Percentiles rank a stretch among this genome's conserved stretches.
These are phyloP conservation scores for Siniperca knerii DNA, from an alignment of 2,113 vertebrate genomes.

Conservation along the genomic window DNA sequence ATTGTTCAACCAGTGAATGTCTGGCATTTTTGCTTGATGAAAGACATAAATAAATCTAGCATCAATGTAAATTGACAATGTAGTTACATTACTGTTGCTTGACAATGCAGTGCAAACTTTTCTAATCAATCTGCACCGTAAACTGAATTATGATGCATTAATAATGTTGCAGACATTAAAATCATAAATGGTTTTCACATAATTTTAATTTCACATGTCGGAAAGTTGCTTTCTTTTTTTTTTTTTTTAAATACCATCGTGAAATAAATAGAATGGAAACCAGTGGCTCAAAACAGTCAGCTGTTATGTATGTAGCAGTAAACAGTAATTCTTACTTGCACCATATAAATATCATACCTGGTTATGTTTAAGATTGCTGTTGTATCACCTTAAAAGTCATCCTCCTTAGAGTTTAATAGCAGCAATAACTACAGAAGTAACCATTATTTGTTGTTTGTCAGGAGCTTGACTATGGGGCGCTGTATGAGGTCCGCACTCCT, in stretches of 20 bases:
- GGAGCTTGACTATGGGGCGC: constrained; percentile 90
- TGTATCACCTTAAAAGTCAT: too few relatives aligned
- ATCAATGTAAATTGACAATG: background rate
- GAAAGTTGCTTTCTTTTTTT: background rate
- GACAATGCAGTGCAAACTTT: background rate
- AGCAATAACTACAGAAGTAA: background rate
- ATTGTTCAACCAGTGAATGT: background rate
- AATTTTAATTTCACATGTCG: background rate
- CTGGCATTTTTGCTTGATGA: background rate
- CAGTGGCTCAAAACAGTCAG: background rate
- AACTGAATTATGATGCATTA: background rate
- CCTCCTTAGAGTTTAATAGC: background rate
- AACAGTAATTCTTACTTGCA: background rate
- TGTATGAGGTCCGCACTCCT: constrained; percentile 90
- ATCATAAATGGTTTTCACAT: too few relatives aligned
- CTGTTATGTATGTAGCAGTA: background rate
- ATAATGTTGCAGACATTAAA: background rate
- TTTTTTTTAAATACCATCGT: background rate
- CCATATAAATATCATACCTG: background rate
- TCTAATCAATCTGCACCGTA: background rate
- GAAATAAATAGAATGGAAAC: background rate
- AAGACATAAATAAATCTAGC: too few relatives aligned
- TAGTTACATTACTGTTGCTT: background rate
- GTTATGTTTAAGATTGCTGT: background rate
- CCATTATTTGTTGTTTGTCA: constrained; percentile 48